Base-by-base conservation (phyloP, 2,888 invertebrate species). In the Drosophila atripex region DNA sequence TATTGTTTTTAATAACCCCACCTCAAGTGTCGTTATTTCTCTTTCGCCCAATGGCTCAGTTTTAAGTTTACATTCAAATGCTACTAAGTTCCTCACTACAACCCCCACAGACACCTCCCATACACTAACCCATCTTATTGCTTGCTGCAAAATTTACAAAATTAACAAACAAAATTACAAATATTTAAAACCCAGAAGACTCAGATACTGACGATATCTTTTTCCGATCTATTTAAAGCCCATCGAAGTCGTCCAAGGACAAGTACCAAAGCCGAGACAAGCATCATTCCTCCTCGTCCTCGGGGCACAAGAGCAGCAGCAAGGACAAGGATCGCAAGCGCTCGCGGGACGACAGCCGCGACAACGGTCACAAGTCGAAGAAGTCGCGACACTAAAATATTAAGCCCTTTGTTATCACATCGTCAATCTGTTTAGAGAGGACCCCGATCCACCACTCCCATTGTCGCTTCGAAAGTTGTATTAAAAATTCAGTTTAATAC, bases 301-400 rank as follows among this genome's bases (percentile, higher is more conserved):
- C 90, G 50, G 87, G 80, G 60, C 89, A 90, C 78, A 90, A 89
- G 73, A 80, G 82, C 76, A 91, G 91, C 72, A 88, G 80, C 79
- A 89, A 91, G 92, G 93, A 87, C 91, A 93, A 58, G 93, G 91
- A 91, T 80, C 91, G 91, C 64, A 97, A 97, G 91, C 94, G 97
- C 45, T 94, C 95, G 39, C 94, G 96, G 23, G 96, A 96, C 66
- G 95, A 95, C 77, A 95, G 95, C 88, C 93, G 93, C 52, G 96
- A 96, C 46, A 92, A 92, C 80, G 93, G 93, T 75, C 93, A 93
- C 88, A 94, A 94, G 71, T 92, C 94, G 54, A 96, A 96, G 91
- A 95, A 93, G 91, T 93, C 95, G 30, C 95, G 93, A 50, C 91
- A 76, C 68, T 91, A 85, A 14, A 4, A 18, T 60, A 28, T 61